Evolutionary conservation across 1,140 invertebrate genomes (phyloP).

Genomic region (Aphelenchoides besseyi): DNA sequence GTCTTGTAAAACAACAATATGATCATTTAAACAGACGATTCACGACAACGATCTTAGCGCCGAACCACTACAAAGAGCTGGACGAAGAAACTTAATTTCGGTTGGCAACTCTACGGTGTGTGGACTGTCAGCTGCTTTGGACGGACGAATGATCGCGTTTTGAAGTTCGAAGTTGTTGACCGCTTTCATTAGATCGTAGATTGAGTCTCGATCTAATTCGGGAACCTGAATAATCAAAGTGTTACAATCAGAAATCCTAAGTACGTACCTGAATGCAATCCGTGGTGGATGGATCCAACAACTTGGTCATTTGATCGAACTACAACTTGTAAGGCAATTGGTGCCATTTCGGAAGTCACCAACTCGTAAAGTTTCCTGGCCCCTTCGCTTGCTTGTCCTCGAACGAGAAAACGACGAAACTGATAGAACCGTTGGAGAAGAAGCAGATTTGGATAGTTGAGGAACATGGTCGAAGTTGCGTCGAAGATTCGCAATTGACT

Average conservation of each 20-base stretch:
- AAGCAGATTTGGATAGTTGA: conserved; percentile 18
- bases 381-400: conserved; percentile 13
- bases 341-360: conserved; percentile 6
- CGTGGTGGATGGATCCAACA: conserved; percentile 1
- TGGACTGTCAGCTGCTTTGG: neutral
- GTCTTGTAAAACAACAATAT: no score
- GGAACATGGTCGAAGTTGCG: neutral
- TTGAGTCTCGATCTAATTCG: conserved; percentile 11
- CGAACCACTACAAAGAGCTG: neutral
- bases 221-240: conserved; percentile 5
- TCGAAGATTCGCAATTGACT: conserved; percentile 18
- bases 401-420: conserved; percentile 18
- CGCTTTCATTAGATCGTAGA: conserved; percentile 17
- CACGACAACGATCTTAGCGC: conserved; percentile 8
- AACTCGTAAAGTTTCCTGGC: neutral
- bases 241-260: neutral
- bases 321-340: conserved; percentile 15
- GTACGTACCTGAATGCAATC: conserved; percentile 14
- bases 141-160: conserved; percentile 8
- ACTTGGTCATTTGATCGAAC: conserved; percentile 23
- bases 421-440: conserved; percentile 32
- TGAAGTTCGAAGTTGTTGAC: conserved; percentile 16
- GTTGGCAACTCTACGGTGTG: neutral
- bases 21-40: neutral
- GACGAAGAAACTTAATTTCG: neutral